Conservation (phyloP, 2,888 invertebrate genomes). For the Xanthostigma xanthostigma region DNA sequence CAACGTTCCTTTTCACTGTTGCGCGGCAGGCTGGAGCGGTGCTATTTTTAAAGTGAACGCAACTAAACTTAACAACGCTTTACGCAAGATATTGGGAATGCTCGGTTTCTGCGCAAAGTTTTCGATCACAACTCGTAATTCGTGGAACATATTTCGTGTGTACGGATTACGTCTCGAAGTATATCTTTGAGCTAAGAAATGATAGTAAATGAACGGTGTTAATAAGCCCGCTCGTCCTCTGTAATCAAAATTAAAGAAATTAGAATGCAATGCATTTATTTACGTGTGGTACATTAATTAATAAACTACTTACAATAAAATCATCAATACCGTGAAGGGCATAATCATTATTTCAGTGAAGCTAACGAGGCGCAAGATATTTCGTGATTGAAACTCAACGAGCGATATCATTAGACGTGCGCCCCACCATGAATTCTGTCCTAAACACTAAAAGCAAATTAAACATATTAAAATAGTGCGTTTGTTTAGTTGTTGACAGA, state of each 20-base stretch:
- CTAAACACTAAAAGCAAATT: conserved; percentile 52
- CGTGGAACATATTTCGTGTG: conserved; percentile 83
- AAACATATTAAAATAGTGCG: background rate
- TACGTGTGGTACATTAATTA: background rate
- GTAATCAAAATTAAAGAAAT: conserved; percentile 20
- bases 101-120: conserved; percentile 48
- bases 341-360: conserved; percentile 87
- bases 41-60: conserved; percentile 62
- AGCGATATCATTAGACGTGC: conserved; percentile 72
- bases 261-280: background rate
- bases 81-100: conserved; percentile 50
- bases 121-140: conserved; percentile 62
- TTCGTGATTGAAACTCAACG: conserved; percentile 80
- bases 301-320: conserved; percentile 55
- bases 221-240: conserved; percentile 84
- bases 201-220: conserved; percentile 93
- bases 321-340: conserved; percentile 64
- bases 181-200: conserved; percentile 86
- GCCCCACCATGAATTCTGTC: conserved; percentile 85
- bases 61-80: conserved; percentile 43
- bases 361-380: conserved; percentile 80
- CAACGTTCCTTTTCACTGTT: too few species aligned
- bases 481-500: background rate
- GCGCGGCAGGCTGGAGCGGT: conserved; percentile 34
- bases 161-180: conserved; percentile 91